These are phyloP conservation scores for Drosophila paucipuncta DNA, from an alignment of 2,888 invertebrate genomes.

Conservation along the genomic window DNA sequence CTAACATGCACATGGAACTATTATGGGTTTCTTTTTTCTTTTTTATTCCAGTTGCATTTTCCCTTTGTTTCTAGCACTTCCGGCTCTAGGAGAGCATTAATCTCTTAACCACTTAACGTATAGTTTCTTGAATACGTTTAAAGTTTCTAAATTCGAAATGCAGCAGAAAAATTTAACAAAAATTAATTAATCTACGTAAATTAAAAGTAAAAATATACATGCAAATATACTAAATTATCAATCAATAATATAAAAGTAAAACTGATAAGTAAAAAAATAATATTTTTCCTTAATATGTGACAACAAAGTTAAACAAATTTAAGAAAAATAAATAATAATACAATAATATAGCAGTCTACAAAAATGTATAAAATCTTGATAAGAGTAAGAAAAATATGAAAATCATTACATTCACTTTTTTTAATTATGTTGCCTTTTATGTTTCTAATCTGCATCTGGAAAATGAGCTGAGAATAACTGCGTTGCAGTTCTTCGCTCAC, in stretches of 20 bases:
- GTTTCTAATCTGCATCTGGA: constrained; percentile 52
- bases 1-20: constrained; percentile 36
- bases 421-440: constrained; percentile 51
- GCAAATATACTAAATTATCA: background rate
- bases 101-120: constrained; percentile 50
- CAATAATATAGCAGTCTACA: background rate
- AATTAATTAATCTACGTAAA: background rate
- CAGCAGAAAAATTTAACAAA: background rate
- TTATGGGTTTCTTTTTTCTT: constrained; percentile 12
- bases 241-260: background rate
- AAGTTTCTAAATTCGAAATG: background rate
- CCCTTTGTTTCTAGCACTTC: constrained; percentile 44
- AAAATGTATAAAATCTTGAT: background rate
- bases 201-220: background rate
- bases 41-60: constrained; percentile 13
- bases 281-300: background rate
- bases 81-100: constrained; percentile 27
- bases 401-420: constrained; percentile 46
- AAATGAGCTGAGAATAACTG: constrained; percentile 54
- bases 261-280: background rate
- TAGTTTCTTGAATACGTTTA: constrained; percentile 1
- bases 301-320: background rate
- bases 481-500: constrained; percentile 1
- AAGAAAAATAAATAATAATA: background rate
- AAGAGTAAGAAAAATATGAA: background rate